A percentile compares a stretch with the other conserved stretches of the same genome.
These are phyloP conservation scores for Arenaria interpres DNA, from an alignment of 2,113 vertebrate genomes.

Conservation along the genomic window DNA sequence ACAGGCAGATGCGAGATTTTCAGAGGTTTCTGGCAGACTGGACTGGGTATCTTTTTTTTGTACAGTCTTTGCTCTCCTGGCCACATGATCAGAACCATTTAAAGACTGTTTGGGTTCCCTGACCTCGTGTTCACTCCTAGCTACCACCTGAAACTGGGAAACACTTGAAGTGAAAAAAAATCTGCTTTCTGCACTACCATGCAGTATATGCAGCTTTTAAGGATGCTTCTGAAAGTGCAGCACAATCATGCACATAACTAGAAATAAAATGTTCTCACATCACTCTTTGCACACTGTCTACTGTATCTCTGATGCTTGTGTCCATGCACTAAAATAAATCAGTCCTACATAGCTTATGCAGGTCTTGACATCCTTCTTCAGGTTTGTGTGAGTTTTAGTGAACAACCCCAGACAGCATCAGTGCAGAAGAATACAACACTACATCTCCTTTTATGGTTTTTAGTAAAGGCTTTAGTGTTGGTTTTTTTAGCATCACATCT, in stretches of 20 bases:
- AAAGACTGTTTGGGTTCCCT: conserved; percentile 73
- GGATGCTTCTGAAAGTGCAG: neutral
- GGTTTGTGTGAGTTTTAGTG: neutral
- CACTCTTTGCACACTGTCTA: neutral
- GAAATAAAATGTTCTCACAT: neutral
- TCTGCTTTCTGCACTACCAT: neutral
- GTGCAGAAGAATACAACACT: neutral
- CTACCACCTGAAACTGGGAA: conserved; percentile 83
- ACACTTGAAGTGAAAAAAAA: conserved; percentile 73
- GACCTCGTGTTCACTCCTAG: conserved; percentile 76
- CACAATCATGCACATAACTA: neutral
- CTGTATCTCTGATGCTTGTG: neutral
- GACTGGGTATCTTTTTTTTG: conserved; percentile 68
- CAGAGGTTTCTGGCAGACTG: conserved; percentile 71
- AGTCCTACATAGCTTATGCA: neutral
- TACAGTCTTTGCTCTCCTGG: conserved; percentile 74
- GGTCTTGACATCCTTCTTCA: neutral
- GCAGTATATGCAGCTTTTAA: conserved; percentile 4
- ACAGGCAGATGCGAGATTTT: conserved; percentile 75
- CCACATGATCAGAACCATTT: conserved; percentile 61
- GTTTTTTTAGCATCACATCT: neutral
- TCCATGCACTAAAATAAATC: neutral
- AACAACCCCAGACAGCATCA: neutral
- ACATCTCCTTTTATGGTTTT: neutral
- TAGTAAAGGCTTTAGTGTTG: neutral